Base-by-base conservation (phyloP, 2,888 invertebrate genomes). In the Apamea crenata region DNA sequence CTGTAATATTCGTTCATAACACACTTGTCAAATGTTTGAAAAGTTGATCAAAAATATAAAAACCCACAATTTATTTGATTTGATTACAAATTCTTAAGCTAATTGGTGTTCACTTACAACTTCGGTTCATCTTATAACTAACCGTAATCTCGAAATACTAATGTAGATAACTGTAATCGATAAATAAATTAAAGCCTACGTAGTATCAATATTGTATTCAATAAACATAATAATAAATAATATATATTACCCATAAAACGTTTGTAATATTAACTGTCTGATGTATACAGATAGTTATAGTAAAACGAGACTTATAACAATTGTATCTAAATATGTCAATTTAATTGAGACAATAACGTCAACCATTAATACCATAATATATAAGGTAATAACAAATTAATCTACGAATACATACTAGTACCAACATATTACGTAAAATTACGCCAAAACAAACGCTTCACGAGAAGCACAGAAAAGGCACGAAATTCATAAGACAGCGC, bases 401-500 rank as follows among this genome's bases (percentile, higher is more conserved):
- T 83, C 80, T 88, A 86, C 70, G 67, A 78, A 84, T 89, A 83
- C 83, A 88, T 83, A 82, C 79, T 85, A 86, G 82, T 87, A 87
- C 87, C 86, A 89, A 88, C 86, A 88, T 87, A 90, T 89, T 89
- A 91, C 89, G 84, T 90, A 87, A 89, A 89, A 83, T 90, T 91
- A 92, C 90, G 93, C 94, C 91, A 93, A 95, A 94, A 94, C 93
- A 94, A 95, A 90, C 88, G 94, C 95, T 93, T 93, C 94, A 78
- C 88, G 84, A 89, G 93, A 95, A 95, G 95, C 95, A 94, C 92
- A 89, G 92, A 93, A 95, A 96, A 96, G 96, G 96, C 96, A 96
- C 96, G 90, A 93, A 96, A 96, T 96, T 96, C 96, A 96, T 96
- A 96, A 96, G 96, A 96, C 93, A 95, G 95, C 95, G 93, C 92